Conservation (phyloP, 2,888 invertebrate genomes). For the Oligia latruncula region DNA sequence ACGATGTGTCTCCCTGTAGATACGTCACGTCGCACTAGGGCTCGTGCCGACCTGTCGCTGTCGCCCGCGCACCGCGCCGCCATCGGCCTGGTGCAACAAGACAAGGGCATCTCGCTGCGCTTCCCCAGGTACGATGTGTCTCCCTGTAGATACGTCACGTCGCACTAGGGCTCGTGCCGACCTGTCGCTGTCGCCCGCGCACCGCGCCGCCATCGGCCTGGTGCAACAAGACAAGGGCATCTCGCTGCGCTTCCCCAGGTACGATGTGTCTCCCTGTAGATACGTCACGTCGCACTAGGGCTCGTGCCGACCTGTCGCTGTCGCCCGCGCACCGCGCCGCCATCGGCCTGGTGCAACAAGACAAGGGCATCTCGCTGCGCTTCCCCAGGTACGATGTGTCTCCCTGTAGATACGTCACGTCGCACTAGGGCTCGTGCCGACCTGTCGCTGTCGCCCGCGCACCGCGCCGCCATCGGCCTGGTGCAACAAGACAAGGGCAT, state of each 20-base stretch:
- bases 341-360: conserved; percentile 95
- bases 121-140: background rate
- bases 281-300: too few species aligned
- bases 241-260: background rate
- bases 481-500: conserved; percentile 97
- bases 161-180: conserved; percentile 14
- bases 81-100: conserved; percentile 95
- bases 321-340: conserved; percentile 98
- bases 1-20: too few species aligned
- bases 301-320: conserved; percentile 92
- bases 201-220: conserved; percentile 96
- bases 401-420: too few species aligned
- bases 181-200: conserved; percentile 98
- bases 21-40: too few species aligned
- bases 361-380: conserved; percentile 93
- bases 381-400: background rate
- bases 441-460: conserved; percentile 98
- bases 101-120: conserved; percentile 93
- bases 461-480: conserved; percentile 96
- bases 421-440: conserved; percentile 14
- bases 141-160: too few species aligned
- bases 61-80: conserved; percentile 98
- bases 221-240: conserved; percentile 97
- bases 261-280: too few species aligned
- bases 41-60: conserved; percentile 92